phyloP scores from a whole-genome alignment of 2,888 invertebrate genomes.

The Macropis europaea region DNA sequence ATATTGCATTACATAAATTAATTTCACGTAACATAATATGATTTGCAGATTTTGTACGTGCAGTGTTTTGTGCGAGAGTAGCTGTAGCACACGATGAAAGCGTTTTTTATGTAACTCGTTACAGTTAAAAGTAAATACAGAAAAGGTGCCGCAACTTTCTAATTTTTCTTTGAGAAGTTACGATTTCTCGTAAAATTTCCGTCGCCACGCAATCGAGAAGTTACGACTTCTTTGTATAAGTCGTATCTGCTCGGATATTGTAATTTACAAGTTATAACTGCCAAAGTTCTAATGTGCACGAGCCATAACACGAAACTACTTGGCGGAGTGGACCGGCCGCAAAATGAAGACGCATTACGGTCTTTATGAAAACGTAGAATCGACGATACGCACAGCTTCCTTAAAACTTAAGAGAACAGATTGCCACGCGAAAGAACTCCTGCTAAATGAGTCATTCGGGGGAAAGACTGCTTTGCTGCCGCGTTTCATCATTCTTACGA shows the following conservation, averaged over 20 bases:
- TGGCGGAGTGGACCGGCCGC: constrained; percentile 5
- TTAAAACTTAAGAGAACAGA: constrained; percentile 51
- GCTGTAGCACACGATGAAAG: too few relatives aligned
- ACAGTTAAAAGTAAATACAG: too few relatives aligned
- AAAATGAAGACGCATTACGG: constrained; percentile 58
- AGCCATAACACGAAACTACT: constrained; percentile 53
- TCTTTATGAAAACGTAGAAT: constrained; percentile 52
- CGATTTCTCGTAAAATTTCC: constrained; percentile 25
- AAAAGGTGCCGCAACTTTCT: too few relatives aligned
- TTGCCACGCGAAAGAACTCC: constrained; percentile 16
- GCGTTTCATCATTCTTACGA: constrained; percentile 10
- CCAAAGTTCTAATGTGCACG: constrained; percentile 55
- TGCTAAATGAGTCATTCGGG: background rate
- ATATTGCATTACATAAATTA: too few relatives aligned
- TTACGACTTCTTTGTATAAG: constrained; percentile 44
- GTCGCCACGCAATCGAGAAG: constrained; percentile 32
- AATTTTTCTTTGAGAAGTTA: background rate
- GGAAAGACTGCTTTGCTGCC: background rate
- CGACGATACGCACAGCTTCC: constrained; percentile 45
- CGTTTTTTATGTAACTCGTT: too few relatives aligned
- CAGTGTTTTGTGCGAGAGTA: too few relatives aligned
- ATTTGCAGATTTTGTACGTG: too few relatives aligned
- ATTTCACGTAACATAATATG: too few relatives aligned
- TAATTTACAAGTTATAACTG: constrained; percentile 66
- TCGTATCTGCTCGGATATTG: constrained; percentile 47